Evolutionary conservation across 2,113 vertebrate species (phyloP).

Genomic region (Nothobranchius kuhntae): DNA sequence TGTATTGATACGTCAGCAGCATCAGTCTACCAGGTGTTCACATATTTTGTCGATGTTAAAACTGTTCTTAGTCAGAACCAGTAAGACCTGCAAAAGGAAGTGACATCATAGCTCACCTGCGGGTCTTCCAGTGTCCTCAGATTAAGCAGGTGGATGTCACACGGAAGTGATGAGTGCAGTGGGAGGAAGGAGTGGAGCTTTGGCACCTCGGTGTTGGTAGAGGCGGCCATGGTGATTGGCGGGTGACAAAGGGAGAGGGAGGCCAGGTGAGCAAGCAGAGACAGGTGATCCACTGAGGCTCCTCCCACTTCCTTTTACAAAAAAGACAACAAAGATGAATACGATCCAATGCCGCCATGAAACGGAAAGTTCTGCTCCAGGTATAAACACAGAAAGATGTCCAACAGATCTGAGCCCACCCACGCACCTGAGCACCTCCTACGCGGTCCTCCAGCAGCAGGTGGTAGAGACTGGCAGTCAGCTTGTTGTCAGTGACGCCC

Average conservation of each 20-base stretch:
- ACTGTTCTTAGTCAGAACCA: not conserved
- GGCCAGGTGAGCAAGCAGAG: slow-evolving; percentile 85
- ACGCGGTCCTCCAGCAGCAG: slow-evolving; percentile 83
- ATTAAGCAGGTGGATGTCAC: slow-evolving; percentile 90
- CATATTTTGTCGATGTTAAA: no score
- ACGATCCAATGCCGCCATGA: not conserved
- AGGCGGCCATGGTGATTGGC: slow-evolving; percentile 79
- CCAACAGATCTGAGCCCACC: not conserved
- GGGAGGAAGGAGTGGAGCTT: slow-evolving; percentile 79
- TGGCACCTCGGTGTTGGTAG: not conserved
- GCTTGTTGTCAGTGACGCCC: slow-evolving; percentile 93
- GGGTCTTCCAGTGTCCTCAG: slow-evolving; percentile 85
- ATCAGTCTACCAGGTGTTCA: no score
- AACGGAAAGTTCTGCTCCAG: not conserved
- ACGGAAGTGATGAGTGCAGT: slow-evolving; percentile 83
- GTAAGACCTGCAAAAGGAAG: not conserved
- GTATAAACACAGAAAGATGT: no score
- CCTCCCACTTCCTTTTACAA: slow-evolving; percentile 72
- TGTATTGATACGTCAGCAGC: no score
- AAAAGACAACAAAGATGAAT: not conserved
- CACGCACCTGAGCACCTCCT: slow-evolving; percentile 46
- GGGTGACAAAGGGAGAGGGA: slow-evolving; percentile 86
- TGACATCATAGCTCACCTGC: slow-evolving; percentile 74
- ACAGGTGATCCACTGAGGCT: slow-evolving; percentile 83
- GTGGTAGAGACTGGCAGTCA: slow-evolving; percentile 86